Percentiles rank a stretch among this genome's conserved stretches.
These are phyloP conservation scores for Dromococcyx pavoninus DNA, from an alignment of 2,797 vertebrate species.

Conservation along the genomic window DNA sequence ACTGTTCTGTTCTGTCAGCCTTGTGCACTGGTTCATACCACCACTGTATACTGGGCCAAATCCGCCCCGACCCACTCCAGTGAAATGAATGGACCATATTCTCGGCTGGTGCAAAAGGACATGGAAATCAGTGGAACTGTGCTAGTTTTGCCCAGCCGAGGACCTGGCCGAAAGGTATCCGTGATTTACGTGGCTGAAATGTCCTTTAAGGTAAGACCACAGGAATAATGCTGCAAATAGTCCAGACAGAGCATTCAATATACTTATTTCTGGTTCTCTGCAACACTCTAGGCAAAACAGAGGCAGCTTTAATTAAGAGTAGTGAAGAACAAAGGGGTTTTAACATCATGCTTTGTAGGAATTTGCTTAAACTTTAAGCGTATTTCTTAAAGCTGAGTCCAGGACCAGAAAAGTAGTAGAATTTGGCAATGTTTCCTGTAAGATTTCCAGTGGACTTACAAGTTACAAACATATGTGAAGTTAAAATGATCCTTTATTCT, in stretches of 20 bases:
- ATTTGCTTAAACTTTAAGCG: constrained; percentile 6
- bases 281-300: background rate
- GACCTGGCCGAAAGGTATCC: background rate
- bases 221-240: constrained; percentile 20
- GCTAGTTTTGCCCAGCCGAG: background rate
- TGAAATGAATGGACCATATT: constrained; percentile 52
- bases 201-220: constrained; percentile 29
- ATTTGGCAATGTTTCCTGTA: constrained; percentile 63
- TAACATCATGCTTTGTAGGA: background rate
- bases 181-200: constrained; percentile 16
- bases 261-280: background rate
- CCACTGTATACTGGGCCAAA: background rate
- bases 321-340: constrained; percentile 12
- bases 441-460: constrained; percentile 42
- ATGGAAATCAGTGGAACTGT: background rate
- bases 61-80: background rate
- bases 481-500: constrained; percentile 55
- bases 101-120: background rate
- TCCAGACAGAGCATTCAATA: background rate
- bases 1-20: background rate
- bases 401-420: constrained; percentile 38
- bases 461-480: constrained; percentile 42
- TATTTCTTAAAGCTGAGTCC: constrained; percentile 51
- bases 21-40: background rate
- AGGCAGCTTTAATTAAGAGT: constrained; percentile 20